phyloP scores from a whole-genome alignment of 2,888 invertebrate genomes.

The Xylota segnis region DNA sequence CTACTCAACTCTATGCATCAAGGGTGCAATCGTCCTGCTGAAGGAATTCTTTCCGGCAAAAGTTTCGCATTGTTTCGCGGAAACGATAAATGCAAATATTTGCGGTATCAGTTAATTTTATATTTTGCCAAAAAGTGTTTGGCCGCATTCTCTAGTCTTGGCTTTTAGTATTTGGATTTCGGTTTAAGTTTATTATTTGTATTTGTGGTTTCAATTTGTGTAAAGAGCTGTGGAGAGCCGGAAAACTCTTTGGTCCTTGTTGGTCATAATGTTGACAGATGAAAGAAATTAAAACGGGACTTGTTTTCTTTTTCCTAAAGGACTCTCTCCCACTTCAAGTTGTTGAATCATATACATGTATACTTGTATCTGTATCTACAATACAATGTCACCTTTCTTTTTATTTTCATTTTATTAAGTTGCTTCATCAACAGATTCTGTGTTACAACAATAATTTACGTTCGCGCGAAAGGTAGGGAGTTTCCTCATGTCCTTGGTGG shows the following conservation, averaged over 20 bases:
- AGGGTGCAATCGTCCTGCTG: constrained; percentile 20
- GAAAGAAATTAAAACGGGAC: constrained; percentile 7
- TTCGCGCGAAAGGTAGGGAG: background rate
- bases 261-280: constrained; percentile 1
- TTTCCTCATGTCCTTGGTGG: constrained; percentile 29
- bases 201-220: constrained; percentile 31
- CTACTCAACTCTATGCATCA: constrained; percentile 13
- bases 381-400: background rate
- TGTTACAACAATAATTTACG: constrained; percentile 30
- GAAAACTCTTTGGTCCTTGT: background rate
- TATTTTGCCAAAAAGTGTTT: constrained; percentile 45
- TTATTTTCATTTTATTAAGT: constrained; percentile 38
- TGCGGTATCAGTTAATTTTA: constrained; percentile 71
- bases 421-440: constrained; percentile 47
- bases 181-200: constrained; percentile 25
- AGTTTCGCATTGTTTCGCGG: constrained; percentile 64
- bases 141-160: constrained; percentile 19
- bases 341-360: background rate
- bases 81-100: constrained; percentile 71
- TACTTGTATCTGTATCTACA: background rate
- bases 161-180: constrained; percentile 8
- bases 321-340: background rate
- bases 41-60: constrained; percentile 4
- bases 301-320: background rate
- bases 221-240: background rate